phyloP scores from a whole-genome alignment of 2,888 invertebrate species.

The Plutella xylostella region DNA sequence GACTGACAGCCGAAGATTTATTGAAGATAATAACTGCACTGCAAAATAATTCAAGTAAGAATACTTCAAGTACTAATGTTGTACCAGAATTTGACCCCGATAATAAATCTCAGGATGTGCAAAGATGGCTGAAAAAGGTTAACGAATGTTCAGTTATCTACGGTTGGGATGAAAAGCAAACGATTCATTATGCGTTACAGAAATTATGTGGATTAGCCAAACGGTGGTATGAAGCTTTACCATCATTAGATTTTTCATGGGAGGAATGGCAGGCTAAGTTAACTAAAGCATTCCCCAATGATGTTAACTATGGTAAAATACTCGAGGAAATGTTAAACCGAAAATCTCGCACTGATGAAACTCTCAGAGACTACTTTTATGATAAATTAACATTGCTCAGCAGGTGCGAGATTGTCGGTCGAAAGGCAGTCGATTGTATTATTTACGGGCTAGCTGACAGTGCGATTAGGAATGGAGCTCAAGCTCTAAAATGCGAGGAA shows the following conservation, averaged over 20 bases:
- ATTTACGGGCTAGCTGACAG: constrained; percentile 15
- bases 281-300: background rate
- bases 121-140: background rate
- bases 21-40: background rate
- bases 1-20: too few relatives aligned
- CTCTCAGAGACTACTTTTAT: constrained; percentile 11
- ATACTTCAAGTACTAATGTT: background rate
- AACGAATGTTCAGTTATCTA: background rate
- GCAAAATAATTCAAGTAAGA: background rate
- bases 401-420: constrained; percentile 1
- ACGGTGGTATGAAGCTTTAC: background rate
- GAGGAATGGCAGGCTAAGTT: background rate
- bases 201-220: background rate
- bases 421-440: constrained; percentile 9
- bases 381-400: constrained; percentile 6
- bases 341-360: constrained; percentile 2
- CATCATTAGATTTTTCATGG: background rate
- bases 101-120: background rate
- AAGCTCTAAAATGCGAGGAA: too few relatives aligned
- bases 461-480: too few relatives aligned
- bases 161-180: background rate
- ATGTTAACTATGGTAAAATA: background rate
- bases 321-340: background rate
- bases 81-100: background rate
- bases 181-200: background rate